Conservation (phyloP, 2,113 vertebrate species). For the Nesospiza acunhae region DNA sequence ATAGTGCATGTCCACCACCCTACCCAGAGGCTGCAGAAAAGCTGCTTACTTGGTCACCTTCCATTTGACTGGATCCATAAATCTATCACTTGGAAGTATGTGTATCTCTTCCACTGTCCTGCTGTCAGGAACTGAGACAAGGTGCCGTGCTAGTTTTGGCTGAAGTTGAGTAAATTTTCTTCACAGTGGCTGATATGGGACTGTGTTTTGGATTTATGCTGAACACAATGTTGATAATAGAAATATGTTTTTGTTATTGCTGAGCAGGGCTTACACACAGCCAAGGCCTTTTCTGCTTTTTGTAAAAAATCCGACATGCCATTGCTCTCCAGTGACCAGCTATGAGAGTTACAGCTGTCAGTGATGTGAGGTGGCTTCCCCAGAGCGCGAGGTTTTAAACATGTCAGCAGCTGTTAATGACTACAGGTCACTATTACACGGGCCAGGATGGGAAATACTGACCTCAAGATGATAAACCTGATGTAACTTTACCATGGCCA, state of each 20-base stretch:
- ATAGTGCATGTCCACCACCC: neutral
- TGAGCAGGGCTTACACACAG: neutral
- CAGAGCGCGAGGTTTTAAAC: neutral
- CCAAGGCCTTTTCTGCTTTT: neutral
- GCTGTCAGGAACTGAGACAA: constrained; percentile 21
- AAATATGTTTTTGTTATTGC: neutral
- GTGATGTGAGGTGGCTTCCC: neutral
- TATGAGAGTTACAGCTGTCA: neutral
- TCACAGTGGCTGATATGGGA: neutral
- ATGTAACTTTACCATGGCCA: neutral
- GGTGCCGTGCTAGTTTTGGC: neutral
- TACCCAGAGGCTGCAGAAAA: constrained; percentile 2
- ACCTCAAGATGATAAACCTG: neutral
- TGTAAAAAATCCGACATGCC: neutral
- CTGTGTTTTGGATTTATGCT: neutral
- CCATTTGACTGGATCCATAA: constrained; percentile 49
- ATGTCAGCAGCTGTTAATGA: neutral
- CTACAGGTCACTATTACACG: neutral
- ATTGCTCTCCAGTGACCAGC: neutral
- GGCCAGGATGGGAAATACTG: neutral
- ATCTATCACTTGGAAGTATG: constrained; percentile 26
- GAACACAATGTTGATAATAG: neutral
- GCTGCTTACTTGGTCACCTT: constrained; percentile 10
- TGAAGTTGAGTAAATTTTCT: neutral
- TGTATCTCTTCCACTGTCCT: constrained; percentile 6